Evolutionary conservation across 2,888 invertebrate species (phyloP).

Genomic region (Aphrophora alni): DNA sequence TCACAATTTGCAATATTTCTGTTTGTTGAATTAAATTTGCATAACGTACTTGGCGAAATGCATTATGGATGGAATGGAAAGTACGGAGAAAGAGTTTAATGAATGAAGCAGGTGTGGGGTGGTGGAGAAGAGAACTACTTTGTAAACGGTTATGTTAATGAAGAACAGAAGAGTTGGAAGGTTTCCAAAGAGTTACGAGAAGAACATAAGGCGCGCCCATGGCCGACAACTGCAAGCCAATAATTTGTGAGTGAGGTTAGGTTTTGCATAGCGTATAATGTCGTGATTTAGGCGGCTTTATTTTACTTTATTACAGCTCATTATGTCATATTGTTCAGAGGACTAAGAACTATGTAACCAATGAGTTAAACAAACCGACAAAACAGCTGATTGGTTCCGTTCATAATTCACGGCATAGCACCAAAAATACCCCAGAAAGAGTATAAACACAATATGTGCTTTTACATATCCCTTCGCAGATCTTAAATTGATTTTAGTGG

Average conservation of each 20-base stretch:
- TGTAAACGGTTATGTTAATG: constrained; percentile 6
- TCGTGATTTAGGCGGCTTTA: neutral
- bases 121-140: neutral
- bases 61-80: no score
- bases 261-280: neutral
- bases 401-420: no score
- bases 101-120: neutral
- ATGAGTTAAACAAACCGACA: neutral
- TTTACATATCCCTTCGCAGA: no score
- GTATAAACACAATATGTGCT: no score
- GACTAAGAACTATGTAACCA: neutral
- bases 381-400: neutral
- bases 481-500: no score
- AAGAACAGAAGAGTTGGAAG: neutral
- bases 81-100: neutral
- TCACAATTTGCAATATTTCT: no score
- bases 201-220: neutral
- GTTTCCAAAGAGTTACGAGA: neutral
- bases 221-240: neutral
- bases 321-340: neutral
- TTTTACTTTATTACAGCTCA: neutral
- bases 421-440: no score
- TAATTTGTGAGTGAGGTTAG: neutral
- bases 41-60: neutral
- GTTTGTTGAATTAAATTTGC: neutral